Conservation (phyloP, 2,113 vertebrate genomes). For the Alaudala cheleensis region DNA sequence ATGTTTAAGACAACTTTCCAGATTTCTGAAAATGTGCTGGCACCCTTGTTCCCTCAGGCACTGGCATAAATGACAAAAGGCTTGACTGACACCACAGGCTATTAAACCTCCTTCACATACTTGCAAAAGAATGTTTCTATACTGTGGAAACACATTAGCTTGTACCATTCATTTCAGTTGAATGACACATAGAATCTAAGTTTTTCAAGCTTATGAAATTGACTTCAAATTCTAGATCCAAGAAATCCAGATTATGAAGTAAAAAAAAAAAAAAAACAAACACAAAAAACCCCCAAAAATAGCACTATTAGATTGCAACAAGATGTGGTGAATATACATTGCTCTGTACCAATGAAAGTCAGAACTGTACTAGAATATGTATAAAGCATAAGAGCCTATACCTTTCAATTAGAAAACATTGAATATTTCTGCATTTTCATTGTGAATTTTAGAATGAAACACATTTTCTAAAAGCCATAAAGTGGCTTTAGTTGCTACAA, state of each 20-base stretch:
- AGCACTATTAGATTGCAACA: background rate
- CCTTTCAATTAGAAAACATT: background rate
- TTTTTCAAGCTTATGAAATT: background rate
- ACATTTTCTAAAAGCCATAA: background rate
- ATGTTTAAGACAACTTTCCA: background rate
- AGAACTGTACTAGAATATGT: background rate
- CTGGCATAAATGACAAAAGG: background rate
- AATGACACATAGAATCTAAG: background rate
- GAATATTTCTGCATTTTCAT: background rate
- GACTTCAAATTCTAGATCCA: background rate
- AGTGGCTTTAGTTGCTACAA: background rate
- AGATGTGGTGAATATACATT: background rate
- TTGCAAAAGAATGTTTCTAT: background rate
- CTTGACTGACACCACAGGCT: background rate
- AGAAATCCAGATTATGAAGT: background rate
- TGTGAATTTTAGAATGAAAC: background rate
- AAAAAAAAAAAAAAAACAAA: background rate
- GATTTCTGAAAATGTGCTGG: background rate
- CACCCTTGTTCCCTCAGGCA: background rate
- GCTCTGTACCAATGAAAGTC: background rate
- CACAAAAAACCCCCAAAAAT: background rate
- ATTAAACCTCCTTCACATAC: background rate
- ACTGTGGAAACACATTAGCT: background rate
- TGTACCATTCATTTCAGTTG: background rate
- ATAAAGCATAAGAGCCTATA: background rate